Conservation (phyloP, 1,140 invertebrate species). For the Lordiphosa collinella region DNA sequence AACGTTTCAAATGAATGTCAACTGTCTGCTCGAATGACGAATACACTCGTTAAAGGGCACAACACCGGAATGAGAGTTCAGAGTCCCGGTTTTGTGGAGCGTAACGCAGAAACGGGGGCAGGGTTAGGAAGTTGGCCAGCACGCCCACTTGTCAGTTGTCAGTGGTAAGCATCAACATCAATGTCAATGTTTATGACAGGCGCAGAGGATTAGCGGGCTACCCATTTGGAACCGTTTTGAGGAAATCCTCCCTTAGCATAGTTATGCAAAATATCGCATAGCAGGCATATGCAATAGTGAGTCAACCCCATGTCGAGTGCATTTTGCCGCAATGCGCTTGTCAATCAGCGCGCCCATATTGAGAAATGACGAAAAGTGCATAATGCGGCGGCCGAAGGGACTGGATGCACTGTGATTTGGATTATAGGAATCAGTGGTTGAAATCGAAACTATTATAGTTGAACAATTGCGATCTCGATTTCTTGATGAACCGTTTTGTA, state of each 20-base stretch:
- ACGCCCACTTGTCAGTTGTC: slow-evolving; percentile 74
- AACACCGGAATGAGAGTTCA: slow-evolving; percentile 64
- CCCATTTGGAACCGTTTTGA: slow-evolving; percentile 60
- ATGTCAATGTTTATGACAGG: slow-evolving; percentile 75
- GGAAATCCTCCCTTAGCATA: not conserved
- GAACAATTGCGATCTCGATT: too few species aligned
- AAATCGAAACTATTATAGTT: too few species aligned
- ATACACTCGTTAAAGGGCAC: slow-evolving; percentile 75
- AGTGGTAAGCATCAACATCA: slow-evolving; percentile 58
- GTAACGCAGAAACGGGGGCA: slow-evolving; percentile 30
- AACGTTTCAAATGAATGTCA: slow-evolving; percentile 68
- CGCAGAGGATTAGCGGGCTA: slow-evolving; percentile 69
- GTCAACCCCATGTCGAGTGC: slow-evolving; percentile 32
- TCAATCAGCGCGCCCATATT: slow-evolving; percentile 68
- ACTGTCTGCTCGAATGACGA: slow-evolving; percentile 71
- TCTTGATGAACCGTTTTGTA: too few species aligned
- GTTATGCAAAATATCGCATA: slow-evolving; percentile 10
- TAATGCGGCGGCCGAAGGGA: slow-evolving; percentile 23
- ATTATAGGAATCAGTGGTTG: too few species aligned
- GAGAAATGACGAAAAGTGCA: slow-evolving; percentile 58
- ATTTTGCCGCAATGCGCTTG: slow-evolving; percentile 34
- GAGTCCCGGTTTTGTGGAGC: slow-evolving; percentile 52
- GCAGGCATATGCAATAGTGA: slow-evolving; percentile 9
- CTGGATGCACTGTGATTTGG: slow-evolving; percentile 2
- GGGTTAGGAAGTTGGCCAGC: slow-evolving; percentile 41